Evolutionary conservation across 1,140 invertebrate genomes (phyloP), one percentile per base, ranked within the genome.

Genomic region (Thaumetopoea pityocampa): DNA sequence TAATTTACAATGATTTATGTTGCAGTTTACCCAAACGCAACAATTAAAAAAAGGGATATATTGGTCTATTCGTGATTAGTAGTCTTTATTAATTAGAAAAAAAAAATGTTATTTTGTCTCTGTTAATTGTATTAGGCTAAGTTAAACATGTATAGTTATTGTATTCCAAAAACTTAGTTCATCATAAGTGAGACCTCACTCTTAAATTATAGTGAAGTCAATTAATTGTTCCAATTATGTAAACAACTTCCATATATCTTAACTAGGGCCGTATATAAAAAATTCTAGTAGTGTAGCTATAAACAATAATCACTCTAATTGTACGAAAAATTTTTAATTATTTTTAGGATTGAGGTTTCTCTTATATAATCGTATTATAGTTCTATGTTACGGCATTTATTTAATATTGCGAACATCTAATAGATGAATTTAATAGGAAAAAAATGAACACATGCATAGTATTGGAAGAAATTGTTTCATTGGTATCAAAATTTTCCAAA

Each of bases 1-100:
- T 34, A 24, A 41, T 44, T 57, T 44, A 52, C 37, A 51, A 51
- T 53, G 55, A 50, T 58, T 58, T 46, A 45, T 45, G 38, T 50
- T 14, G 34, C 47, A 42, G 46, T 14, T 30, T 46, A 29, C 30
- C 22, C 33, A 34, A 24, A 45, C 24, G 33, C 5, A 32, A 17
- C 29, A 43, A 44, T 11, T n/a, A 38, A 40, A 44, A 40, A 45
- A 24, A 35, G 15, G 15, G 26, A 26, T 40, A 45, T 48, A 49
- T 33, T 47, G 29, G 38, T 37, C 29, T 49, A 30, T 14, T 41
- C 20, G 28, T 41, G 19, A 41, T 41, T 41, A 8, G 12, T 41
- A 41, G 28, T 8, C 32, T 29, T 32, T 30, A 22, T 9, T 10
- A 2, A 18, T 37, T 27, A 4, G 10, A 42, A 27, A 27, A 22